Evolutionary conservation across 1,140 invertebrate genomes (phyloP), one percentile per base, ranked within the genome.

Genomic region (Zaprionus nigranus): DNA sequence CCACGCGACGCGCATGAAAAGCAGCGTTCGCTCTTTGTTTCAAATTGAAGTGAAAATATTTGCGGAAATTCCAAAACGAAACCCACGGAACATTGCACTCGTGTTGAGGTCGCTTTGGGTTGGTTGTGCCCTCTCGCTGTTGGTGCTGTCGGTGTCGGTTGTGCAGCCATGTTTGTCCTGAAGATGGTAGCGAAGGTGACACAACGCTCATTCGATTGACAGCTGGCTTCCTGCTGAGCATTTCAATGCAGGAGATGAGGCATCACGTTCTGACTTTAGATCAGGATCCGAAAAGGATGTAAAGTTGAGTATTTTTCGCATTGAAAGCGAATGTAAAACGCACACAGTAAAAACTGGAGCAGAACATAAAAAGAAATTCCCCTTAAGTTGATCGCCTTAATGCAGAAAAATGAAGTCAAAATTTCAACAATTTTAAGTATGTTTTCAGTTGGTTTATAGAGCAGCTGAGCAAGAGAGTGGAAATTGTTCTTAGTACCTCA

Each of bases 31-130:
- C 58, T 34, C 57, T 75, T 69, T 75, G 53, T 63, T 69, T 75
- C 7, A 70, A 57, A 69, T 62, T 74, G 40, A 58, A 69, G 66
- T 62, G 62, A 40, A 70, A 62, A 74, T 61, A 49, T 69, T 67
- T 73, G 24, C 65, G 24, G 22, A 54, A 61, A 60, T 60, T 36
- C 36, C 57, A 61, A 36, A 26, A 51, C 34, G 57, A n/a, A 57
- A 34, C 43, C 13, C 49, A 34, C 22, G n/a, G 30, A 51, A 54
- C 43, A 46, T 57, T 74, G 28, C 46, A 36, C 22, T 38, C 36
- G n/a, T 30, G 15, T 34, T 46, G 17, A 7, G 36, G 5, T 62
- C 24, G 22, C 26, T 28, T 20, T 67, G 26, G 20, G 40, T n/a
- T 49, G n/a, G 22, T 4, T 15, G 11, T 36, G n/a, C 2, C n/a